Percentiles rank a stretch among this genome's conserved stretches.
These are phyloP conservation scores for Cyphomyrus plagiostoma DNA, from an alignment of 2,113 vertebrate species.

Conservation along the genomic window DNA sequence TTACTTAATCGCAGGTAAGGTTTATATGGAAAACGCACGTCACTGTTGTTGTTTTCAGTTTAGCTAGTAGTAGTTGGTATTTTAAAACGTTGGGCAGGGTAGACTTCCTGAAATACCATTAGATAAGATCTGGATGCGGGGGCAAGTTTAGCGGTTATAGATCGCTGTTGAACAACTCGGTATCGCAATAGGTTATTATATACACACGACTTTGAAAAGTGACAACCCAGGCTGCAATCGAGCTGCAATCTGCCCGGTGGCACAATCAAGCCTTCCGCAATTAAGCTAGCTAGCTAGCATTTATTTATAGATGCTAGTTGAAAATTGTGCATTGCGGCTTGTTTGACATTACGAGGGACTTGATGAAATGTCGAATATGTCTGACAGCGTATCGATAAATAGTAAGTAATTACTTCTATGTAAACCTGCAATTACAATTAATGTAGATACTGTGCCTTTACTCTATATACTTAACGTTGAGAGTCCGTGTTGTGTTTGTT, in stretches of 20 bases:
- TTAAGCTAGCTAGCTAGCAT: neutral
- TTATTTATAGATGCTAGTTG: neutral
- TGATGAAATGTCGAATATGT: neutral
- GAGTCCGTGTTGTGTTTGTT: neutral
- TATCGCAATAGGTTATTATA: neutral
- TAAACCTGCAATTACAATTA: neutral
- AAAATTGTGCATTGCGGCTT: neutral
- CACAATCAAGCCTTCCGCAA: neutral
- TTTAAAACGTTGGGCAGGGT: neutral
- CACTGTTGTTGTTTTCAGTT: neutral
- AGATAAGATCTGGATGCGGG: neutral
- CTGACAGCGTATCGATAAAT: neutral
- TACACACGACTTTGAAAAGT: neutral
- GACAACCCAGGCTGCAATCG: neutral
- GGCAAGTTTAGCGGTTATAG: neutral
- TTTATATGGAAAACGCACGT: neutral
- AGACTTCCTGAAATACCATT: neutral
- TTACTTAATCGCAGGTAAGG: neutral
- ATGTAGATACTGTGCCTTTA: neutral
- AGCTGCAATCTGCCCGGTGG: neutral
- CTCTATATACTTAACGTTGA: neutral
- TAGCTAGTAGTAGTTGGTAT: neutral
- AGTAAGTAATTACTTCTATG: neutral
- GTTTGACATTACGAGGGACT: neutral
- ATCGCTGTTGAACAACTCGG: neutral